Base-by-base conservation (phyloP, 64 coral and sea anemone genomes). In the Dendronephthya gigantea region DNA sequence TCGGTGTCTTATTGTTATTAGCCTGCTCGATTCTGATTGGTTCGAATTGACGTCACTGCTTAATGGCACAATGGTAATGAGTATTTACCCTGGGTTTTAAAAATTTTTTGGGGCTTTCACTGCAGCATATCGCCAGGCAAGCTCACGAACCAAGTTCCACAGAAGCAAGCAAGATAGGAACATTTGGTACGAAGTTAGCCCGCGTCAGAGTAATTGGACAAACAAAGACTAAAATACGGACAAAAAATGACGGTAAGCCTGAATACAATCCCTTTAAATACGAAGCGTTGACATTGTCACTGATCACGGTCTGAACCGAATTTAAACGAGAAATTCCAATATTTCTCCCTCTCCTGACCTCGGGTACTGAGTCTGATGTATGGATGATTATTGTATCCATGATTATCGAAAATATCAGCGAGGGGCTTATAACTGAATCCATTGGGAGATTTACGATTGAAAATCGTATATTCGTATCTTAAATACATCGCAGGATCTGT, bases 51-150 rank as follows among this genome's bases (percentile, higher is more conserved):
- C 55, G 55, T 62, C 55, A 62, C 55, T 62, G 55, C 55, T 62
- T 62, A 62, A 62, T 62, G 55, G 55, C 55, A 62, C 55, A 62
- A 62, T 62, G 55, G 55, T 62, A 62, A 62, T 62, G 55, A 62
- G 55, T 62, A 62, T 62, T 62, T 62, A 62, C 55, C 55, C 55
- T 62, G 55, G 55, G 55, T 62, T 62, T 62, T 62, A 62, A 62
- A 62, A 62, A 62, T n/a, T 19, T 17, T n/a, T 62, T 62, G 19
- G 55, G 25, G 55, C 55, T 62, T 62, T 62, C 55, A 62, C 55
- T 62, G 55, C 55, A 62, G 55, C 55, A 62, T 23, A 62, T 62
- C 55, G 55, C 25, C 25, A 6, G 55, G 55, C 19, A 62, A 62
- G 55, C 55, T 45, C 41, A 45, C 41, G 41, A 45, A 62, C 55